Evolutionary conservation across 1,140 invertebrate genomes (phyloP).

Genomic region (Heliconius himera): DNA sequence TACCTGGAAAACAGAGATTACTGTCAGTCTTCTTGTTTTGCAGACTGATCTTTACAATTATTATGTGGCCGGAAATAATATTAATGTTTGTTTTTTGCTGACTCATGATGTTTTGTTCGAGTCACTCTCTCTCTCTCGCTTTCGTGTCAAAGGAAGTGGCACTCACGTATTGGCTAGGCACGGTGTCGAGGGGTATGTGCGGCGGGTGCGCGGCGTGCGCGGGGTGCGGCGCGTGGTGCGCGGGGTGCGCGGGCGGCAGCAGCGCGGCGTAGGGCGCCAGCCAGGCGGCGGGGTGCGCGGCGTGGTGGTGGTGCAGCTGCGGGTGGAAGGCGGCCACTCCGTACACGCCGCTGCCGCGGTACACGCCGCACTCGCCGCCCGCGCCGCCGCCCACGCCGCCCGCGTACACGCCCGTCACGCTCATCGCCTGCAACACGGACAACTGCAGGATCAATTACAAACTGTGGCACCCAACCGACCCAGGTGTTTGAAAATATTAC

Average conservation of each 20-base stretch:
- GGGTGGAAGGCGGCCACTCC: slow-evolving; percentile 71
- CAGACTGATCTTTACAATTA: slow-evolving; percentile 36
- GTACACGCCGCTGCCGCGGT: slow-evolving; percentile 71
- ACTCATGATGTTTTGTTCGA: not conserved
- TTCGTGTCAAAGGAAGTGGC: not conserved
- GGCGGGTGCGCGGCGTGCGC: slow-evolving; percentile 65
- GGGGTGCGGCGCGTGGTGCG: slow-evolving; percentile 68
- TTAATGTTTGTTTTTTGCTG: not conserved
- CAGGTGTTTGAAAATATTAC: not conserved
- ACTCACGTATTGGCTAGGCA: slow-evolving; percentile 79
- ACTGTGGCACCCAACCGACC: not conserved
- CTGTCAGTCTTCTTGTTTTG: slow-evolving; percentile 43
- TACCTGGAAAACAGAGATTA: slow-evolving; percentile 72
- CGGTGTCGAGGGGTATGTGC: slow-evolving; percentile 75
- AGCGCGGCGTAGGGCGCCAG: slow-evolving; percentile 73
- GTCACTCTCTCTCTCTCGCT: not conserved
- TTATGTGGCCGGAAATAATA: slow-evolving; percentile 16
- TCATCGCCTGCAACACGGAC: slow-evolving; percentile 66
- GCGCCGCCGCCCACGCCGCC: slow-evolving; percentile 58
- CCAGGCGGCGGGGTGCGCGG: slow-evolving; percentile 67
- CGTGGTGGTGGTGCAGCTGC: slow-evolving; percentile 72
- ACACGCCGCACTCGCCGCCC: slow-evolving; percentile 65
- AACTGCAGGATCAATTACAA: slow-evolving; percentile 3
- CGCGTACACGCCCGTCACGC: slow-evolving; percentile 69
- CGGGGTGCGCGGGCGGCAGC: slow-evolving; percentile 65